Conservation (phyloP, 1,140 invertebrate genomes). For the Leptonema lineaticorne region DNA sequence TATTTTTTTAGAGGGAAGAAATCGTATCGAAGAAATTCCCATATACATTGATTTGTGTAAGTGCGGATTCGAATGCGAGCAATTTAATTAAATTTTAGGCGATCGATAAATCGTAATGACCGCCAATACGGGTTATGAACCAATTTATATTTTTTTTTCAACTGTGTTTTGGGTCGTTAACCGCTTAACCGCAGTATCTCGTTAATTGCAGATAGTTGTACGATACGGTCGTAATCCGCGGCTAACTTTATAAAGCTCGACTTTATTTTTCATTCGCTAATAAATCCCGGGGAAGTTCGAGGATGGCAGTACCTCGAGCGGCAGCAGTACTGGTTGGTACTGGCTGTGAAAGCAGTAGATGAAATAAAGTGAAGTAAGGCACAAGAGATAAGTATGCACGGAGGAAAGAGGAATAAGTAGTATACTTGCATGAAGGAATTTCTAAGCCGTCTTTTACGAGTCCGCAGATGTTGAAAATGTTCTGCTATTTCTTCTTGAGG, state of each 20-base stretch:
- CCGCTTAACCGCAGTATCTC: neutral
- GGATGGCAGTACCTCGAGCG: neutral
- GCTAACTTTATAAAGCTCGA: constrained; percentile 1
- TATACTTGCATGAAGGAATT: neutral
- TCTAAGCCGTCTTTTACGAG: neutral
- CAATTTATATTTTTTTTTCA: neutral
- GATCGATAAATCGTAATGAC: no score
- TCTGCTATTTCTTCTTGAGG: neutral
- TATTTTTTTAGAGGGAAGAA: no score
- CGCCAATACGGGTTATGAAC: neutral
- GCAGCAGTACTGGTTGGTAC: no score
- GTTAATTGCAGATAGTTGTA: neutral
- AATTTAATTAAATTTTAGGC: no score
- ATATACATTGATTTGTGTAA: no score
- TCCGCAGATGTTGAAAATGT: neutral
- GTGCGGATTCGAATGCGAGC: no score
- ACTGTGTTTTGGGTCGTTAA: neutral
- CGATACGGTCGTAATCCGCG: neutral
- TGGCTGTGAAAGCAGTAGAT: no score
- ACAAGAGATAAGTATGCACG: neutral
- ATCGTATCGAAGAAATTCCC: no score
- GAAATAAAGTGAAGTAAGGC: no score
- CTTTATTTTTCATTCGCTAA: constrained; percentile 24
- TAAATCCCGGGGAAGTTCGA: constrained; percentile 7
- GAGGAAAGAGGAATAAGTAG: neutral